These are phyloP conservation scores for Tamandua tetradactyla DNA, from an alignment of 2,797 vertebrate species.

Conservation along the genomic window DNA sequence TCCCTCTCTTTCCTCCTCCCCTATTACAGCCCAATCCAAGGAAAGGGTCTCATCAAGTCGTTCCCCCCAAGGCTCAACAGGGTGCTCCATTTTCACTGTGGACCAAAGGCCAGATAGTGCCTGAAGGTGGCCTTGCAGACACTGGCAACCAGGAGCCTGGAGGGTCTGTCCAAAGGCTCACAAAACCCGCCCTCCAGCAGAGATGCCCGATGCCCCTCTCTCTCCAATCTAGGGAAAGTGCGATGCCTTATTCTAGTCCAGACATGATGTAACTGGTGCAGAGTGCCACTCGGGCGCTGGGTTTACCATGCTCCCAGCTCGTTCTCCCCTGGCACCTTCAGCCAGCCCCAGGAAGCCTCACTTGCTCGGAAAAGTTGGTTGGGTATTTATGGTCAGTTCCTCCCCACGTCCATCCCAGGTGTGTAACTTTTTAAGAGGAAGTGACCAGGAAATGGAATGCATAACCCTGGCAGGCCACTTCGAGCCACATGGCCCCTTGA, in stretches of 20 bases:
- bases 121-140: too few species aligned
- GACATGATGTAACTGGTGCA: not conserved
- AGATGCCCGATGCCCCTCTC: not conserved
- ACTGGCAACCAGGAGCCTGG: not conserved
- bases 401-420: not conserved
- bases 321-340: not conserved
- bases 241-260: not conserved
- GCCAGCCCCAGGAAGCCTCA: not conserved
- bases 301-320: not conserved
- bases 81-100: not conserved
- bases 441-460: not conserved
- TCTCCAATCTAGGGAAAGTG: not conserved
- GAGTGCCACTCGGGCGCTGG: not conserved
- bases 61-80: not conserved
- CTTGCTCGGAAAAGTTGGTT: not conserved
- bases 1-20: not conserved
- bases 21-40: not conserved
- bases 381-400: not conserved
- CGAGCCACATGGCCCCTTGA: not conserved
- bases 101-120: not conserved
- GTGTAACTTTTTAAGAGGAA: not conserved
- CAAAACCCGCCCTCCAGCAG: fast-evolving
- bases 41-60: not conserved
- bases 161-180: not conserved
- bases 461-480: not conserved